phyloP scores from a whole-genome alignment of 2,888 invertebrate species.

The Ochropleura plecta region DNA sequence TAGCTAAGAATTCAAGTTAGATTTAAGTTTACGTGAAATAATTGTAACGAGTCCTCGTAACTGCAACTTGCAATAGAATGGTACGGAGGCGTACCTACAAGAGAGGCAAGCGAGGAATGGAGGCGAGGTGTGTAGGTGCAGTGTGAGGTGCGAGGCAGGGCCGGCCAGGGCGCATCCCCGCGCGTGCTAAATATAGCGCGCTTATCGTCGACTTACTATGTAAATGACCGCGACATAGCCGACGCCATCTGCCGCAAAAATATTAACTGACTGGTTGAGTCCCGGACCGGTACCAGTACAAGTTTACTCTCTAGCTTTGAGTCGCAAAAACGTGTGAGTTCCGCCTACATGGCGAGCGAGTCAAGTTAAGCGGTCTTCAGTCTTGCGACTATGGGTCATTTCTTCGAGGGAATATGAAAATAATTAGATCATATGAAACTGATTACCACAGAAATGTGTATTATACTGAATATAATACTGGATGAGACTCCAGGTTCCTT shows the following conservation, averaged over 20 bases:
- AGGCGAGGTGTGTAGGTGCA: constrained; percentile 76
- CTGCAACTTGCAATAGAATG: constrained; percentile 17
- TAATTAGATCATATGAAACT: constrained; percentile 15
- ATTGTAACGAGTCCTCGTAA: not conserved
- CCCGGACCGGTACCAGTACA: constrained; percentile 78
- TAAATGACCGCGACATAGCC: constrained; percentile 89
- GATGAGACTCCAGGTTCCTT: not conserved
- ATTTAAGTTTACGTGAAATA: constrained; percentile 6
- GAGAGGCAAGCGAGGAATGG: constrained; percentile 59
- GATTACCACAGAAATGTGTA: constrained; percentile 1
- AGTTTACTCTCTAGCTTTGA: constrained; percentile 78
- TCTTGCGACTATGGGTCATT: constrained; percentile 24
- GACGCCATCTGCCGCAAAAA: constrained; percentile 87
- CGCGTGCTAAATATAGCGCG: constrained; percentile 88
- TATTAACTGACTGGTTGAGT: constrained; percentile 81
- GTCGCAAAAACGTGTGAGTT: constrained; percentile 84
- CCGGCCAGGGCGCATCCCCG: constrained; percentile 79
- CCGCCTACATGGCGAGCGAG: constrained; percentile 75
- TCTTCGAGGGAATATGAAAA: constrained; percentile 15
- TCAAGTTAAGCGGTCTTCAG: constrained; percentile 42
- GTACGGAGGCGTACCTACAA: constrained; percentile 37
- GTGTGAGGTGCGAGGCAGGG: constrained; percentile 72
- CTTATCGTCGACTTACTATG: constrained; percentile 89
- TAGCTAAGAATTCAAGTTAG: not conserved
- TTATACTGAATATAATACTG: too few species aligned